These are phyloP conservation scores for Clarias gariepinus DNA, from an alignment of 2,113 vertebrate genomes.

Conservation along the genomic window DNA sequence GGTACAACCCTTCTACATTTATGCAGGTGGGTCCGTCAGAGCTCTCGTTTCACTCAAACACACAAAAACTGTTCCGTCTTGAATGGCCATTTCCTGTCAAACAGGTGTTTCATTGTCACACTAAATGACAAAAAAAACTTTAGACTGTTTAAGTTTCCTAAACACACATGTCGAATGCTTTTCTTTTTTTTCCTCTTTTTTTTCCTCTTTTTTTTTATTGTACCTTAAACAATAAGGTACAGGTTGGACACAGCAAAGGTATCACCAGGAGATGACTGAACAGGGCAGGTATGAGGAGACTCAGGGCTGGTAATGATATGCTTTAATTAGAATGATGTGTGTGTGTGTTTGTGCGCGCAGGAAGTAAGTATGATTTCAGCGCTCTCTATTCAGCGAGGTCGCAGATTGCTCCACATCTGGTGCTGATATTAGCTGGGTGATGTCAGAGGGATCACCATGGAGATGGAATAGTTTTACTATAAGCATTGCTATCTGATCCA, in stretches of 20 bases:
- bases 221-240: background rate
- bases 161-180: background rate
- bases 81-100: background rate
- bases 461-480: conserved; percentile 49
- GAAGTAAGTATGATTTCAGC: conserved; percentile 12
- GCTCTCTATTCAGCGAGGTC: conserved; percentile 49
- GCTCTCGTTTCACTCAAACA: background rate
- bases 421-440: conserved; percentile 64
- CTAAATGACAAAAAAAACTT: background rate
- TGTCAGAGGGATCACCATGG: conserved; percentile 61
- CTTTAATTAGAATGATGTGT: background rate
- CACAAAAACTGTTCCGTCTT: background rate
- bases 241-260: too few species aligned
- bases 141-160: background rate
- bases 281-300: background rate
- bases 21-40: background rate
- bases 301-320: conserved; percentile 1
- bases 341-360: conserved; percentile 44
- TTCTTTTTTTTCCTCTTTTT: background rate
- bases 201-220: too few species aligned
- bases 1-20: background rate
- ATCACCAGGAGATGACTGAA: conserved; percentile 5
- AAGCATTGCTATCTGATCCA: conserved; percentile 9
- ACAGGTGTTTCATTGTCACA: background rate
- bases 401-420: conserved; percentile 67